Evolutionary conservation across 2,888 invertebrate genomes (phyloP).

Genomic region (Xylota sylvarum): DNA sequence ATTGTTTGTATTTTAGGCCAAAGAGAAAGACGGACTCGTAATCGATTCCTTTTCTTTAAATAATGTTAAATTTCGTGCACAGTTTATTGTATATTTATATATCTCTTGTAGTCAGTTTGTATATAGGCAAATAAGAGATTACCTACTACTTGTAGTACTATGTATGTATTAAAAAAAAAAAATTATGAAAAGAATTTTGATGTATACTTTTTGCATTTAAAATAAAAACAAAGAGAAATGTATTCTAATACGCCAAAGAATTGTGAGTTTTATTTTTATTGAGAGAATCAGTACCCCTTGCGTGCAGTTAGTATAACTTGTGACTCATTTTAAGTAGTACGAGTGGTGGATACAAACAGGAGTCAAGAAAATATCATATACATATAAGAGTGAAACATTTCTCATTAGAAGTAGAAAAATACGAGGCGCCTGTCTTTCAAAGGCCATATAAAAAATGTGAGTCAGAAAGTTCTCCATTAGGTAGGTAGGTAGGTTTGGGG

Average conservation of each 20-base stretch:
- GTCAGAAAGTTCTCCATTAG: no score
- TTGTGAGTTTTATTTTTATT: conserved; percentile 1
- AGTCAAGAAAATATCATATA: no score
- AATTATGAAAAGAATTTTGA: conserved; percentile 20
- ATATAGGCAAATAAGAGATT: conserved; percentile 11
- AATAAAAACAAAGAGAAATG: conserved; percentile 40
- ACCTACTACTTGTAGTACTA: conserved; percentile 31
- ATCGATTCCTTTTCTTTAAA: conserved; percentile 6
- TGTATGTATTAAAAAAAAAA: conserved; percentile 25
- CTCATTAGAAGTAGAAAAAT: no score
- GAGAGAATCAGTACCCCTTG: neutral
- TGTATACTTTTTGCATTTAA: conserved; percentile 65
- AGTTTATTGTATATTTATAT: conserved; percentile 43
- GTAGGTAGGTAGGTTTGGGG: no score
- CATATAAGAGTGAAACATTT: no score
- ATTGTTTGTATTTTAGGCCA: conserved; percentile 19
- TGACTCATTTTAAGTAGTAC: no score
- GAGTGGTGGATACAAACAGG: no score
- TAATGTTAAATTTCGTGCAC: conserved; percentile 16
- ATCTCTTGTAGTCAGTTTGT: conserved; percentile 26
- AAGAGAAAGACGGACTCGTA: neutral
- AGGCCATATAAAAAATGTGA: no score
- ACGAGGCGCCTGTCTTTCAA: no score
- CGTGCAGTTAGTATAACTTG: no score
- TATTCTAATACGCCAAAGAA: conserved; percentile 35